phyloP scores from a whole-genome alignment of 64 coral and sea anemone genomes.

The Dendronephthya gigantea region DNA sequence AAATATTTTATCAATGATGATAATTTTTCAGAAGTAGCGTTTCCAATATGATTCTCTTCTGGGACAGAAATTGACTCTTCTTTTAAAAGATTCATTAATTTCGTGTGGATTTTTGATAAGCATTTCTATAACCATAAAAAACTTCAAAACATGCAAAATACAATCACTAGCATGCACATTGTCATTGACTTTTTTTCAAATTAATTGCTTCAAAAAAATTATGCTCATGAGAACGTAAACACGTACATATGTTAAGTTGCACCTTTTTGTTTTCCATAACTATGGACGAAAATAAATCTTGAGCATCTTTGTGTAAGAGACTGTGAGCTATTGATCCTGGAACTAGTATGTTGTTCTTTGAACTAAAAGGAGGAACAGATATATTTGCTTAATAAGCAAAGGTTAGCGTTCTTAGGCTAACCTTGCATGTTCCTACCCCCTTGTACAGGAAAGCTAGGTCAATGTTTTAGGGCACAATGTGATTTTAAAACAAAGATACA shows the following conservation, averaged over 20 bases:
- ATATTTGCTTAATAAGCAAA: neutral
- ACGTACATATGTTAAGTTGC: neutral
- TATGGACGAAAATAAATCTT: neutral
- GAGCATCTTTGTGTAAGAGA: neutral
- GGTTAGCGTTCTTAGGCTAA: too few relatives aligned
- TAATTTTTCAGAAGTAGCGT: neutral
- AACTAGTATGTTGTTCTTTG: neutral
- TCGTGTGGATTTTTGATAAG: neutral
- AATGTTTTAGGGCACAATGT: too few relatives aligned
- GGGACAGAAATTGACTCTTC: neutral
- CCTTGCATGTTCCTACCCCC: too few relatives aligned
- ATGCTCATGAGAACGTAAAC: too few relatives aligned
- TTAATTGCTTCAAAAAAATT: too few relatives aligned
- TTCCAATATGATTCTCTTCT: neutral
- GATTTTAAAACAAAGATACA: too few relatives aligned
- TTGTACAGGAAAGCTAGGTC: too few relatives aligned
- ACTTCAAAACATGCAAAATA: too few relatives aligned
- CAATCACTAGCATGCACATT: too few relatives aligned
- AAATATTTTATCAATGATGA: neutral
- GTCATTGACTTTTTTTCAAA: too few relatives aligned
- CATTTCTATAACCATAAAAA: neutral
- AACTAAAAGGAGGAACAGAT: neutral
- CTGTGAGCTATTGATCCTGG: neutral
- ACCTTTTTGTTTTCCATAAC: neutral
- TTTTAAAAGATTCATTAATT: constrained; percentile 3